Evolutionary conservation across 2,797 vertebrate species (phyloP).

Genomic region (Paguma larvata): DNA sequence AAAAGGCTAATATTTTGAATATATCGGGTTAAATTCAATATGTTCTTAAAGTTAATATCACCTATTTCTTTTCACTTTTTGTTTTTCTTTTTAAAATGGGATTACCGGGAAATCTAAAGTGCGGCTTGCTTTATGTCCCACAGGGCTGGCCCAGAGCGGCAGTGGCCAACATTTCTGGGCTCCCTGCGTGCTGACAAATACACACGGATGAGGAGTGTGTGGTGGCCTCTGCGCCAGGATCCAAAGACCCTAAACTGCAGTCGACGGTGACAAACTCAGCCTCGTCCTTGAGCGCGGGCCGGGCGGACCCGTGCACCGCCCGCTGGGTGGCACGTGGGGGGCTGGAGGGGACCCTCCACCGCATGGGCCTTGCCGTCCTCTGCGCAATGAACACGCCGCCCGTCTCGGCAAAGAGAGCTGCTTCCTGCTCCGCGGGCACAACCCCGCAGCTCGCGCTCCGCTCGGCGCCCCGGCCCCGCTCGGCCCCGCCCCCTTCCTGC

Average conservation of each 20-base stretch:
- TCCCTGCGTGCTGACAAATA: not conserved
- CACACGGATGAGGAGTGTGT: not conserved
- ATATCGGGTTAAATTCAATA: not conserved
- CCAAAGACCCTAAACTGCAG: not conserved
- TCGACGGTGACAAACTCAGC: not conserved
- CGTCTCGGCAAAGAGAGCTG: not conserved
- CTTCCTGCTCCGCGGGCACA: not conserved
- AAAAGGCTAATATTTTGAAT: not conserved
- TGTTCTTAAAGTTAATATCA: not conserved
- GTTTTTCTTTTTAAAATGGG: not conserved
- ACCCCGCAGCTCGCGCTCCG: accelerated
- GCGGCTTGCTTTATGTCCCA: accelerated
- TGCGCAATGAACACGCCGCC: accelerated
- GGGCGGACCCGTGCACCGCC: not conserved
- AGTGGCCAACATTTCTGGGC: not conserved
- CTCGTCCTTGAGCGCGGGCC: not conserved
- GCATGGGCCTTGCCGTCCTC: not conserved
- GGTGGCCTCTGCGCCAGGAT: not conserved
- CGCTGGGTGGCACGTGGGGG: not conserved
- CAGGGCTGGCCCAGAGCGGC: not conserved
- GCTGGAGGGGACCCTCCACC: not conserved
- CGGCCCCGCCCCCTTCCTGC: accelerated
- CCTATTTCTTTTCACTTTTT: not conserved
- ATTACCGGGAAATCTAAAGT: not conserved
- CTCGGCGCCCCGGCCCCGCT: accelerated